Base-by-base conservation (phyloP, 2,888 invertebrate genomes). In the Dione juno region DNA sequence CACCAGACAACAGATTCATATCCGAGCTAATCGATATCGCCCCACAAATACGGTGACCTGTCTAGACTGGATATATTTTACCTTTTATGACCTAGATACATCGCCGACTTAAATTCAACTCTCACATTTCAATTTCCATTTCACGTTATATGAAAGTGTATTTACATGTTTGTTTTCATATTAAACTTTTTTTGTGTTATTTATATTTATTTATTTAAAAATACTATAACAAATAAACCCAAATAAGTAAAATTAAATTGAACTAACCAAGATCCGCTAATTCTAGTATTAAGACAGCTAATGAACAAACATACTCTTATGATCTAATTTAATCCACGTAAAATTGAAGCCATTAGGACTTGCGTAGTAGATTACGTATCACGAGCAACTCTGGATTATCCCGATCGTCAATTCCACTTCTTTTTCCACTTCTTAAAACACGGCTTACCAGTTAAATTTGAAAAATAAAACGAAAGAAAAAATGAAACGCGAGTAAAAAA, bases 1-100 rank as follows among this genome's bases (percentile, higher is more conserved):
- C 61, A 21, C 9, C 14, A 28, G 35, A 21, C 45, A 43, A 14
- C 21, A 1, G 28, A 43, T 61, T 7, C 45, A 28, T n/a, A n/a
- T 19, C 63, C 3, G 14, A 37, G 50, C 50, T 48, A 61, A 53
- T 68, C 68, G 63, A 68, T 68, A 53, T 7, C 41, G 61, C 48
- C 41, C 63, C 52, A 68, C 43, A 68, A 61, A 64, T 64, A 64
- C 53, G 53, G 61, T 54, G 45, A 54, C 63, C 53, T 68, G 45
- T 54, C 67, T 53, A 53, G 67, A 61, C 68, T 68, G 45, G 41
- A 63, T 45, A 37, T 63, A 68, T 54, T 54, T 67, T 63, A 21
- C 61, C 43, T 53, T 37, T 53, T 43, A 68, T 45, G 53, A 45
- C 41, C 61, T 48, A 63, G 16, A 68, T 63, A 54, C 52, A 11